Conservation (phyloP, 2,113 vertebrate species). For the Melospiza georgiana region DNA sequence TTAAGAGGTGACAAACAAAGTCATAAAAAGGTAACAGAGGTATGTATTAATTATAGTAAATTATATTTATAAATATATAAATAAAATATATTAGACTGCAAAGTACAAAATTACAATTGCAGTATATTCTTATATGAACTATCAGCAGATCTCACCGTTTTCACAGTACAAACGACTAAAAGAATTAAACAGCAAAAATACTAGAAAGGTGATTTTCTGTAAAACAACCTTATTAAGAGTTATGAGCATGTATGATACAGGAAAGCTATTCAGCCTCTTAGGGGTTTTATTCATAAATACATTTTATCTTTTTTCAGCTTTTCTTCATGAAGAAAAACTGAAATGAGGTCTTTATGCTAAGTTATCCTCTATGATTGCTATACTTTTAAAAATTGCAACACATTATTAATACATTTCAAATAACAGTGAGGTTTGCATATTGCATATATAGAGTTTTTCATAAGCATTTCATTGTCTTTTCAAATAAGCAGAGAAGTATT, state of each 20-base stretch:
- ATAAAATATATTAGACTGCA: neutral
- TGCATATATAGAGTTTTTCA: neutral
- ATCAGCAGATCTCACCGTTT: neutral
- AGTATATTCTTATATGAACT: neutral
- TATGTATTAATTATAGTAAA: neutral
- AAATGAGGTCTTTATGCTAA: neutral
- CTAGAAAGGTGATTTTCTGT: neutral
- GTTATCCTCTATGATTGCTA: neutral
- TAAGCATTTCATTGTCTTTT: neutral
- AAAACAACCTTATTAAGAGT: neutral
- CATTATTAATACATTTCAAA: neutral
- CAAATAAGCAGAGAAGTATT: neutral
- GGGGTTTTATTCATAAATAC: neutral
- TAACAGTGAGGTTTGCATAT: neutral
- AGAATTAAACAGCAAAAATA: neutral
- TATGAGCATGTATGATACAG: neutral
- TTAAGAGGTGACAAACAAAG: neutral
- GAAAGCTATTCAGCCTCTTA: neutral
- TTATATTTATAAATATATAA: neutral
- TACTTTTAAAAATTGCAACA: neutral
- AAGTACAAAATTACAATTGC: neutral
- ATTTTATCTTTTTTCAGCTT: neutral
- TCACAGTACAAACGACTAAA: neutral
- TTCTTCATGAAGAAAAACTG: neutral
- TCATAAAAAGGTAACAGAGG: neutral